These are phyloP conservation scores for Zosterops pallidus DNA, from an alignment of 2,113 vertebrate species.

Conservation along the genomic window DNA sequence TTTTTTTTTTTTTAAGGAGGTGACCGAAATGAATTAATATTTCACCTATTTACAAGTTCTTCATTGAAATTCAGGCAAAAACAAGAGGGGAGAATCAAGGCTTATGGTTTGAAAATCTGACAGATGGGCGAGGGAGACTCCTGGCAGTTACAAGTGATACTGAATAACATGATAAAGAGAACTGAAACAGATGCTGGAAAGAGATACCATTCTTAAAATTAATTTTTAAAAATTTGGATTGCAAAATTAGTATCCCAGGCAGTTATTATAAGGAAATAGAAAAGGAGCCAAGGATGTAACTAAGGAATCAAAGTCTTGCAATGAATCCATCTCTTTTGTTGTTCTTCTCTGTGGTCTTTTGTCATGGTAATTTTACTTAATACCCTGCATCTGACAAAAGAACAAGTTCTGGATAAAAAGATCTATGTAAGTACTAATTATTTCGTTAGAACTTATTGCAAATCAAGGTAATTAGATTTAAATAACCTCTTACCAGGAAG, in stretches of 20 bases:
- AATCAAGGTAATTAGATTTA: conserved; percentile 5
- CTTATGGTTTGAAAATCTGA: not conserved
- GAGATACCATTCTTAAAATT: not conserved
- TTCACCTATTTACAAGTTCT: not conserved
- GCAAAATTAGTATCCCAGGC: not conserved
- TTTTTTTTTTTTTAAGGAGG: not conserved
- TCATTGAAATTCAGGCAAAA: not conserved
- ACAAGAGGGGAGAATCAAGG: not conserved
- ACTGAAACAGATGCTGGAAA: not conserved
- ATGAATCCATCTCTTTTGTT: not conserved
- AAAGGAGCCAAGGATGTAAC: not conserved
- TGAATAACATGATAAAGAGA: not conserved
- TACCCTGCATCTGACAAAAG: not conserved
- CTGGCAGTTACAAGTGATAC: not conserved
- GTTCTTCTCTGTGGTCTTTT: not conserved
- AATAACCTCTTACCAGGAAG: not conserved
- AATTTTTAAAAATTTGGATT: not conserved
- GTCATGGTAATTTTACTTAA: conserved; percentile 3
- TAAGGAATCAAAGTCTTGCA: not conserved
- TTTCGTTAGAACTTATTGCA: not conserved
- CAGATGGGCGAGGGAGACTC: not conserved
- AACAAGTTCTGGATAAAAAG: not conserved
- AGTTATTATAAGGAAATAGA: not conserved
- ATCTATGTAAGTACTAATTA: not conserved
- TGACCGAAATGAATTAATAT: not conserved